Evolutionary conservation across 2,797 vertebrate species (phyloP).

Genomic region (Eremophila alpestris): DNA sequence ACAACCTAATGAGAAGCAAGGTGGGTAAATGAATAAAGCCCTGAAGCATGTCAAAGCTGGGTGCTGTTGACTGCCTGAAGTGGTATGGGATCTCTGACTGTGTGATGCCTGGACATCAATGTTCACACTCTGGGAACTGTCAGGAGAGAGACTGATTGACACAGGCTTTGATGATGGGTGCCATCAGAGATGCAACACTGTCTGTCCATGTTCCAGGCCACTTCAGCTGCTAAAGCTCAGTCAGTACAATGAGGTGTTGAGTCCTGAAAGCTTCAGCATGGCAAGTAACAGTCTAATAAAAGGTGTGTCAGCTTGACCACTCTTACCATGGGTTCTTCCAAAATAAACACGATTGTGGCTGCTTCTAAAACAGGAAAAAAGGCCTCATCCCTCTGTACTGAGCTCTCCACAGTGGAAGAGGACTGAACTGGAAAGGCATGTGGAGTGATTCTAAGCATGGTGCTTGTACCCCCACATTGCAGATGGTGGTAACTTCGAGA

Average conservation of each 20-base stretch:
- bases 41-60: not conserved
- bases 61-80: not conserved
- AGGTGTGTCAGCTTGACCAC: not conserved
- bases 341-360: not conserved
- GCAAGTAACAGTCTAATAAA: not conserved
- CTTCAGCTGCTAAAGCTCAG: not conserved
- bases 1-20: not conserved
- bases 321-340: not conserved
- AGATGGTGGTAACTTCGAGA: not conserved
- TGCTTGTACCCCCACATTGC: not conserved
- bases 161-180: not conserved
- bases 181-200: not conserved
- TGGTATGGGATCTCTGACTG: not conserved
- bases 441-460: not conserved
- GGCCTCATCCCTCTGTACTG: not conserved
- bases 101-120: not conserved
- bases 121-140: not conserved
- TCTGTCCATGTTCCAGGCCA: not conserved
- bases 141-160: not conserved
- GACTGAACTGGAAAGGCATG: not conserved
- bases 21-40: not conserved
- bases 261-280: not conserved
- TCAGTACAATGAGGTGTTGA: not conserved
- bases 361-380: not conserved
- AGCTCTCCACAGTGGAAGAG: not conserved